Base-by-base conservation (phyloP, 1,140 invertebrate genomes). In the Diuraphis noxia region DNA sequence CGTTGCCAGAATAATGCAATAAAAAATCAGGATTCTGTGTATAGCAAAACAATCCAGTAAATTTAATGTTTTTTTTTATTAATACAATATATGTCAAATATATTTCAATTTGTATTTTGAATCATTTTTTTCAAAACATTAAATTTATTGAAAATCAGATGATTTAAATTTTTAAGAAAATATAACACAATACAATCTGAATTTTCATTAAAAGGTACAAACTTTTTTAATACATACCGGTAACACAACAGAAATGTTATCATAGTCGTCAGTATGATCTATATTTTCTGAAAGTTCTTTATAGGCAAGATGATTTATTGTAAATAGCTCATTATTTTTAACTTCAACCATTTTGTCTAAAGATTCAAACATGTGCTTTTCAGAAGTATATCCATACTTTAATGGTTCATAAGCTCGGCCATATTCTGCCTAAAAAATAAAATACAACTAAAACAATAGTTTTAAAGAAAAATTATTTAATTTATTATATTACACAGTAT, bases 291-390 rank as follows among this genome's bases (percentile, higher is more conserved):
- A 6, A 36, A 13, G 19, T 34, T 36, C 9, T 38, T 6, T 91
- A 49, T 91, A 91, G 1, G 89, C 89, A 40, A 46, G 38, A 38
- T 77, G 46, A 81, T 91, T 34, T 82, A 49, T 8, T 19, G 89
- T 91, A 49, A 38, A 81, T 2, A 91, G 10, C 0, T 40, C 21
- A 81, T 91, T 38, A 40, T 82, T 38, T 36, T 52, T 0, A 7
- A 91, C 40, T 38, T 52, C 23, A 30, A 91, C 72, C 89, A 91
- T 91, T 81, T 91, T 81, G 6, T 49, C n/a, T 38, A 91, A 91
- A 30, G 34, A 49, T 82, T 91, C 89, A 52, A 91, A 91, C 89
- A 91, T 91, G 17, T 91, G 89, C 40, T 38, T 91, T 49, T 91
- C 89, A 6, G 89, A 91, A 25, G 77, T 82, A 25, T 81, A 91